phyloP scores from a whole-genome alignment of 2,797 vertebrate genomes.

The Rachycentron canadum region DNA sequence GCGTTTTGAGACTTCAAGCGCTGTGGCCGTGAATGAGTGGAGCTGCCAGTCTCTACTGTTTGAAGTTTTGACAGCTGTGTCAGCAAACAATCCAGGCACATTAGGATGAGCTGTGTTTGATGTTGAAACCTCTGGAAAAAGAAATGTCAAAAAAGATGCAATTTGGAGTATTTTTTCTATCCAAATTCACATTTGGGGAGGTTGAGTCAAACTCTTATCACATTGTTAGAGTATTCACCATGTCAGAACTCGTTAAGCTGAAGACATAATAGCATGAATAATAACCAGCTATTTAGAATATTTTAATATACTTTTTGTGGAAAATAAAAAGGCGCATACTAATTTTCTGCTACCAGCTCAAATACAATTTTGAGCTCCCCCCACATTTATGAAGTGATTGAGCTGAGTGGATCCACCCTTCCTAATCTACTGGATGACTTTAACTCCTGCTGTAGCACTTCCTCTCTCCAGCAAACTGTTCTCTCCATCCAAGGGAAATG shows the following conservation, averaged over 20 bases:
- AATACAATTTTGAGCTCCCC: slow-evolving; percentile 42
- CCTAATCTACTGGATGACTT: slow-evolving; percentile 75
- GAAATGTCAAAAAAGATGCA: slow-evolving; percentile 69
- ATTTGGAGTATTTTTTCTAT: slow-evolving; percentile 54
- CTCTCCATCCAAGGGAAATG: slow-evolving; percentile 77
- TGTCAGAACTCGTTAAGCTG: slow-evolving; percentile 75
- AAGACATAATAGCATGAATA: slow-evolving; percentile 61
- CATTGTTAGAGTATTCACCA: slow-evolving; percentile 52
- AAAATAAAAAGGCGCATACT: slow-evolving; percentile 46
- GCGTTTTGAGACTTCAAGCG: slow-evolving; percentile 77
- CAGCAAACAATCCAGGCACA: slow-evolving; percentile 81
- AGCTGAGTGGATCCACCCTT: slow-evolving; percentile 82
- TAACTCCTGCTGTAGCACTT: slow-evolving; percentile 72
- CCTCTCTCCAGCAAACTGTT: slow-evolving; percentile 71
- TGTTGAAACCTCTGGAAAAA: slow-evolving; percentile 66
- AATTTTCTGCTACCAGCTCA: slow-evolving; percentile 46
- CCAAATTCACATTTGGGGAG: slow-evolving; percentile 60
- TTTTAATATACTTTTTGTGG: slow-evolving; percentile 55
- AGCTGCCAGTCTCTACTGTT: slow-evolving; percentile 79
- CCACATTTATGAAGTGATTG: slow-evolving; percentile 67
- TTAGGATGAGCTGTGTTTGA: slow-evolving; percentile 81
- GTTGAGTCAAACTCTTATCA: slow-evolving; percentile 54
- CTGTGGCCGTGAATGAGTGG: slow-evolving; percentile 61
- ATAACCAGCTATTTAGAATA: slow-evolving; percentile 66
- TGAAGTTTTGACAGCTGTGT: slow-evolving; percentile 85